Evolutionary conservation across 2,888 invertebrate genomes (phyloP).

Genomic region (Epinotia brunnichana): DNA sequence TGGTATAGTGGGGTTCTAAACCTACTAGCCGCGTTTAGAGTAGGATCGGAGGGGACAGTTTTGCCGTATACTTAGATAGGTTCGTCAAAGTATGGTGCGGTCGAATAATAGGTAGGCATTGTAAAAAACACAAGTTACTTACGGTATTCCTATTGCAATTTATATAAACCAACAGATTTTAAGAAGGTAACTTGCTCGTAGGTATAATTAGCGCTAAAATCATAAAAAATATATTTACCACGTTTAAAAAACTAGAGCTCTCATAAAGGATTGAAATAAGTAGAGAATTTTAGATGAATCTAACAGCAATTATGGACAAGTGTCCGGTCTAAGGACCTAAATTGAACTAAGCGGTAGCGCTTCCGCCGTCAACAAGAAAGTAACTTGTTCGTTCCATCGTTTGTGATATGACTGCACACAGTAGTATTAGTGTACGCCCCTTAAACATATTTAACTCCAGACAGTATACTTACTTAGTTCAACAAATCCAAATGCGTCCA

Average conservation of each 20-base stretch:
- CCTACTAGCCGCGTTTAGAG: too few relatives aligned
- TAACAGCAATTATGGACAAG: conserved; percentile 48
- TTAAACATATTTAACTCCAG: neutral
- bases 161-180: neutral
- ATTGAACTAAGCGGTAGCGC: conserved; percentile 64
- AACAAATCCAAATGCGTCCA: too few relatives aligned
- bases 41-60: too few relatives aligned
- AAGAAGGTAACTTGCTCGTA: neutral
- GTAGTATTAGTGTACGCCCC: neutral
- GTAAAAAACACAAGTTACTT: neutral
- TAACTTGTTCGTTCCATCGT: neutral
- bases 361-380: conserved; percentile 53
- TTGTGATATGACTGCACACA: neutral
- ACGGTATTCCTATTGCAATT: neutral
- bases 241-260: neutral
- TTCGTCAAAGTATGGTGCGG: too few relatives aligned
- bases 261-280: neutral
- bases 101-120: too few relatives aligned
- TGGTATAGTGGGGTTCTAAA: neutral
- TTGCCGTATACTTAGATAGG: too few relatives aligned
- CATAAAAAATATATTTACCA: neutral
- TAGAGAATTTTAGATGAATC: neutral
- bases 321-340: conserved; percentile 50
- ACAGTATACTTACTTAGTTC: too few relatives aligned
- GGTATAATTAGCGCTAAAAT: neutral